A percentile compares a stretch with the other conserved stretches of the same genome.
phyloP scores from a whole-genome alignment of 2,888 invertebrate genomes.

The Andricus quercusramuli region DNA sequence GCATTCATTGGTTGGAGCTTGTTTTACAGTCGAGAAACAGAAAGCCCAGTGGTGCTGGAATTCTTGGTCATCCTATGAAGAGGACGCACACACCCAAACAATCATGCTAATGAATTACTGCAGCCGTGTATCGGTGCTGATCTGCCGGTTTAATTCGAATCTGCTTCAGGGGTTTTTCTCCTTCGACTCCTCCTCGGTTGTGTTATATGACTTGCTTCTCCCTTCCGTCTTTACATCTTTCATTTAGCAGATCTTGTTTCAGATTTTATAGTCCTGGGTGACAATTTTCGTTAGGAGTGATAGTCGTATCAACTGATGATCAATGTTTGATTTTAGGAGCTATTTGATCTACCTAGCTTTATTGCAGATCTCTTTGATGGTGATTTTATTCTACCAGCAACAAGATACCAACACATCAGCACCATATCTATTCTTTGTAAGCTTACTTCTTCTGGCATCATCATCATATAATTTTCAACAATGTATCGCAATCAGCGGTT shows the following conservation, averaged over 20 bases:
- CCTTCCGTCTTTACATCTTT: slow-evolving; percentile 42
- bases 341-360: too few species aligned
- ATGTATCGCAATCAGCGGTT: not conserved
- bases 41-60: slow-evolving; percentile 44
- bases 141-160: slow-evolving; percentile 63
- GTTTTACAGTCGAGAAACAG: slow-evolving; percentile 30
- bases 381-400: not conserved
- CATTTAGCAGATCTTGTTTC: slow-evolving; percentile 18
- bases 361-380: too few species aligned
- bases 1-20: slow-evolving; percentile 41
- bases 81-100: slow-evolving; percentile 55
- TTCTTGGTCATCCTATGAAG: slow-evolving; percentile 45
- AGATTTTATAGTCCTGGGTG: too few species aligned
- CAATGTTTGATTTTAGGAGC: too few species aligned
- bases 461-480: slow-evolving; percentile 4
- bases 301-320: too few species aligned
- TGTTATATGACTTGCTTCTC: not conserved
- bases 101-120: slow-evolving; percentile 71
- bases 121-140: slow-evolving; percentile 62
- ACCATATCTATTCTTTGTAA: slow-evolving; percentile 8
- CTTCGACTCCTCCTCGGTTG: slow-evolving; percentile 29
- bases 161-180: slow-evolving; percentile 58
- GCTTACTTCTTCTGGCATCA: not conserved
- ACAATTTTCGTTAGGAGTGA: too few species aligned
- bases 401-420: not conserved